A percentile compares a stretch with the other conserved stretches of the same genome.
phyloP scores from a whole-genome alignment of 2,113 vertebrate genomes.

The Ahaetulla prasina region DNA sequence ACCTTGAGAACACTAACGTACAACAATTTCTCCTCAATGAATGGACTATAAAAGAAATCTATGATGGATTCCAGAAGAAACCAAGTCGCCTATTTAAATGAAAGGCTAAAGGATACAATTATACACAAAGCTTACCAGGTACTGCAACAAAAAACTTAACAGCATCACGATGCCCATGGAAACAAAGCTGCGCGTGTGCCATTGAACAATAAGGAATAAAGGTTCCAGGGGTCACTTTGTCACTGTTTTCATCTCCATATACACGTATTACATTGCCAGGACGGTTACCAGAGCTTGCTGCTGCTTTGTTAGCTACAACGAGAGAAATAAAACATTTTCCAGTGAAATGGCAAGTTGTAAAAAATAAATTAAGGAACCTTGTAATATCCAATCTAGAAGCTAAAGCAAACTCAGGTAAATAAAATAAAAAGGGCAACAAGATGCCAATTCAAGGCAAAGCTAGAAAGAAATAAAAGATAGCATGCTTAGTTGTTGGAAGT shows the following conservation, averaged over 20 bases:
- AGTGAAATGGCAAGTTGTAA: constrained; percentile 35
- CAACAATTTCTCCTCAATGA: background rate
- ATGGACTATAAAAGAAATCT: background rate
- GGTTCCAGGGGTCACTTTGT: constrained; percentile 92
- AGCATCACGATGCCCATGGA: constrained; percentile 94
- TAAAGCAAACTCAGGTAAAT: constrained; percentile 73
- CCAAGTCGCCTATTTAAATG: background rate
- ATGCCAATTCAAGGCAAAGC: constrained; percentile 77
- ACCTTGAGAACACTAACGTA: background rate
- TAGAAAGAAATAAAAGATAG: constrained; percentile 63
- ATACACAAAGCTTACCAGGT: constrained; percentile 75
- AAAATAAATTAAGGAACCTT: constrained; percentile 64
- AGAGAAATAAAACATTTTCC: constrained; percentile 50
- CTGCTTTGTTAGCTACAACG: constrained; percentile 77
- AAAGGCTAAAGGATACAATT: background rate
- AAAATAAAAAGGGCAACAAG: constrained; percentile 66
- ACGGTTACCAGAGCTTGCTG: constrained; percentile 74
- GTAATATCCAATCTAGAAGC: constrained; percentile 70
- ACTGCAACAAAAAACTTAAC: constrained; percentile 98
- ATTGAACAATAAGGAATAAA: constrained; percentile 96
- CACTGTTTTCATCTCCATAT: constrained; percentile 90
- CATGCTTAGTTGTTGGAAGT: constrained; percentile 76
- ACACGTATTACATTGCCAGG: constrained; percentile 86
- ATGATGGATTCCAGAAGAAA: background rate
- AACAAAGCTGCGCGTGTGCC: constrained; percentile 96